phyloP scores from a whole-genome alignment of 2,113 vertebrate species.

The Seriola aureovittata region DNA sequence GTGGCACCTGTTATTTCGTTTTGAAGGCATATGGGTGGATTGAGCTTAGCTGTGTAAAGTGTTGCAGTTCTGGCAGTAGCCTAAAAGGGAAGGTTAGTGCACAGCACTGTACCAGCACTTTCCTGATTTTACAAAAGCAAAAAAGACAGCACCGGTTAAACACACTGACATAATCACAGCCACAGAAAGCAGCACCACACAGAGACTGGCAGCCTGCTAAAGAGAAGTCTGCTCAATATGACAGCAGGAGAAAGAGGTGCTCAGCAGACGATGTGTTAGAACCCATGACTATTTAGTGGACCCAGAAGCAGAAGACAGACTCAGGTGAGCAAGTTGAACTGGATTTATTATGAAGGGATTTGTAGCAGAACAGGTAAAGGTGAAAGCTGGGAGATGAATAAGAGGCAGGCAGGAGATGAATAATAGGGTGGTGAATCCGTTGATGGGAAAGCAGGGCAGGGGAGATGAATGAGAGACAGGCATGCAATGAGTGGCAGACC shows the following conservation, averaged over 20 bases:
- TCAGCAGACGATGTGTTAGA: not conserved
- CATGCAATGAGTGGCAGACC: too few species aligned
- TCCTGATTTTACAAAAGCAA: not conserved
- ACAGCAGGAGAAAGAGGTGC: not conserved
- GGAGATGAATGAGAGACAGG: too few species aligned
- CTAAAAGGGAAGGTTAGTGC: not conserved
- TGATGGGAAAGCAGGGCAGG: too few species aligned
- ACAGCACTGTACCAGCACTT: not conserved
- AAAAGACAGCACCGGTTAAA: constrained; percentile 2
- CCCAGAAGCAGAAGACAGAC: too few species aligned
- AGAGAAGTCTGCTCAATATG: not conserved
- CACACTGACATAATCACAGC: not conserved
- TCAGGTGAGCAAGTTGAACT: too few species aligned
- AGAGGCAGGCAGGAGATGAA: too few species aligned
- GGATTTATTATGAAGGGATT: too few species aligned
- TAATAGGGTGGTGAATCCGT: too few species aligned
- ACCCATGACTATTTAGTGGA: too few species aligned
- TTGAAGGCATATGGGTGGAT: not conserved
- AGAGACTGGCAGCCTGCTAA: not conserved
- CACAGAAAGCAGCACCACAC: constrained; percentile 1
- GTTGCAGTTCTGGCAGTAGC: not conserved
- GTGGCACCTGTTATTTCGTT: not conserved
- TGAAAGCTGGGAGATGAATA: too few species aligned
- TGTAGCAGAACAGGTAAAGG: too few species aligned
- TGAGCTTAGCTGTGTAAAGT: not conserved